Evolutionary conservation across 2,888 invertebrate species (phyloP), one percentile per base, ranked within the genome.

Genomic region (Liodrosophila aerea): DNA sequence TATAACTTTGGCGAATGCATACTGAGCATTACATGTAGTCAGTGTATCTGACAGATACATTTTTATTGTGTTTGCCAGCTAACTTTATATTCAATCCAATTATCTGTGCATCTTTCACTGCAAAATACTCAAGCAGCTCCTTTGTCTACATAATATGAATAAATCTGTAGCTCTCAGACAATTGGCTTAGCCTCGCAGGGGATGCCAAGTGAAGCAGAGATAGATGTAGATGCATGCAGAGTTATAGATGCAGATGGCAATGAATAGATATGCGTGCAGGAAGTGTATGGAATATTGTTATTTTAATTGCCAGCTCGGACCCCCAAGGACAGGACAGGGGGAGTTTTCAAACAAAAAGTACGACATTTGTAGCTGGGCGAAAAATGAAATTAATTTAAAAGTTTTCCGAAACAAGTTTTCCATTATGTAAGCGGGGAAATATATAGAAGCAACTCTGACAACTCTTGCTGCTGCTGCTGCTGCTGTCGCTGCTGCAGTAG

Each of bases 361-460:
- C 52, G 56, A 73, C 65, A 58, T 58, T 60, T 56, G 60, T 51
- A 52, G 44, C 56, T 52, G 45, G 37, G 33, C 22, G 22, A 63
- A 85, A 85, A 87, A 84, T 84, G 80, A 85, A 85, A 85, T 85
- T 85, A 84, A 85, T 84, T 85, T 85, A 73, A 84, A 85, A 85
- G 76, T 87, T 84, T 86, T 22, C 22, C 70, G 15, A 44, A 78
- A 71, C 77, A 85, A 85, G 86, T 84, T 84, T 85, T 74, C 71
- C 78, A 86, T 82, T 78, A 69, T 66, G 15, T 31, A 41, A 47
- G 73, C 37, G 27, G 43, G 54, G 47, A 59, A 49, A 52, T 43
- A 13, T 34, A 18, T 13, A 37, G 30, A 18, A 16, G 18, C 44
- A 53, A 13, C 39, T 44, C 56, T 57, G 63, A 58, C 70, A 80